Conservation (phyloP, 1,140 invertebrate genomes). For the Anoplophora glabripennis region DNA sequence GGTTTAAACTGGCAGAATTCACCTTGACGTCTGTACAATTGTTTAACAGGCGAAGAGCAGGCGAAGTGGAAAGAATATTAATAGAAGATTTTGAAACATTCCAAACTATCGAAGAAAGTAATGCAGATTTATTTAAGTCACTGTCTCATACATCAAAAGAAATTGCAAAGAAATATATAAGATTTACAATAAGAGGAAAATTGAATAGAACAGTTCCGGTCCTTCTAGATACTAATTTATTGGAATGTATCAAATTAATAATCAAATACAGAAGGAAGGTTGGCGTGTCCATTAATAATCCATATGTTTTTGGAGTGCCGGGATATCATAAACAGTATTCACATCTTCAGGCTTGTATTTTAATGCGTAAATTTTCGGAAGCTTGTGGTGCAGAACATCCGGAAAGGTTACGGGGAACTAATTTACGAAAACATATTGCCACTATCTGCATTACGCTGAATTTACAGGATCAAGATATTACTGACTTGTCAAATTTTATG, state of each 20-base stretch:
- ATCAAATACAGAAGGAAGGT: not conserved
- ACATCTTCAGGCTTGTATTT: not conserved
- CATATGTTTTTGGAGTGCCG: slow-evolving; percentile 2
- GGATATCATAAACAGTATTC: not conserved
- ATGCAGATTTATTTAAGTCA: slow-evolving; percentile 5
- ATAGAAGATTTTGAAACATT: not conserved
- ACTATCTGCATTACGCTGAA: not conserved
- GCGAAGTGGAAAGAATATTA: slow-evolving; percentile 3
- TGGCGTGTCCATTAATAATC: not conserved
- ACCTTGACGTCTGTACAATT: slow-evolving; percentile 4
- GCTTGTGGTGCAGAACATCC: not conserved
- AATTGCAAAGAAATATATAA: slow-evolving; percentile 1
- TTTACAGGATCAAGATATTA: not conserved
- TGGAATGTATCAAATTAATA: no score
- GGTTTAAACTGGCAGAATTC: not conserved
- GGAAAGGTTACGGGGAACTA: not conserved
- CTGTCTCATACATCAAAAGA: not conserved
- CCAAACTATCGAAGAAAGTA: not conserved
- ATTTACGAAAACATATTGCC: slow-evolving; percentile 5
- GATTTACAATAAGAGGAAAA: no score
- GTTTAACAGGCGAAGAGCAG: slow-evolving; percentile 5
- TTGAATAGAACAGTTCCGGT: no score
- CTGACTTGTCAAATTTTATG: slow-evolving; percentile 1
- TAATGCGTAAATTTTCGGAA: not conserved
- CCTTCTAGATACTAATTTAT: no score